Conservation (phyloP, 2,797 vertebrate genomes). For the Eospalax fontanierii region DNA sequence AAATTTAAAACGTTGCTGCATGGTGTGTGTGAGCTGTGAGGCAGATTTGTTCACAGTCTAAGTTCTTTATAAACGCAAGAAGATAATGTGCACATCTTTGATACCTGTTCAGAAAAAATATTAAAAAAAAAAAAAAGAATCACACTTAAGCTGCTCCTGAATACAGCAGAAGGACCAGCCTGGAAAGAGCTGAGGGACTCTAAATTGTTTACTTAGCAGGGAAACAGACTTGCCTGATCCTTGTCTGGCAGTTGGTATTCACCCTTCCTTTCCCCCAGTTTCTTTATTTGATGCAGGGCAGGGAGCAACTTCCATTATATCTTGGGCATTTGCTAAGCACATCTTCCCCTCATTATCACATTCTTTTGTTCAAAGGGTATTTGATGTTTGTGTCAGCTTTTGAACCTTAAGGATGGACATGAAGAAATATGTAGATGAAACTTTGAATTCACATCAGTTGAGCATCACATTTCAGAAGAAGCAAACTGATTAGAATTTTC, state of each 20-base stretch:
- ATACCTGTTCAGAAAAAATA: conserved; percentile 67
- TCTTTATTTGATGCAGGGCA: conserved; percentile 20
- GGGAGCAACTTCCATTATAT: neutral
- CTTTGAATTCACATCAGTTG: conserved; percentile 70
- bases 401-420: neutral
- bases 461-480: conserved; percentile 2
- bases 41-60: conserved; percentile 36
- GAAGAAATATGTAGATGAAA: conserved; percentile 36
- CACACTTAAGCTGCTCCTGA: conserved; percentile 49
- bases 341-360: conserved; percentile 56
- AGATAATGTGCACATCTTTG: conserved; percentile 64
- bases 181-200: conserved; percentile 43
- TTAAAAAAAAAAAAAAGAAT: conserved; percentile 64
- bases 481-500: conserved; percentile 44
- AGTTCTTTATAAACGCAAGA: conserved; percentile 61
- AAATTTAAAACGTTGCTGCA: conserved; percentile 59
- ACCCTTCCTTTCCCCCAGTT: conserved; percentile 25
- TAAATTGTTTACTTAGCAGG: conserved; percentile 70
- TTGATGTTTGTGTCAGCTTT: conserved; percentile 53
- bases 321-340: neutral
- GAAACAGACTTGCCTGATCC: conserved; percentile 53
- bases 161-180: conserved; percentile 33
- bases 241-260: conserved; percentile 41
- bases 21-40: conserved; percentile 49
- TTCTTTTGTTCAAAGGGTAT: conserved; percentile 65